A percentile compares a stretch with the other conserved stretches of the same genome.
Evolutionary conservation across 30 jellyfish, hydroid and myxozoan species (phyloP).

Genomic region (Euphysa ruthae): DNA sequence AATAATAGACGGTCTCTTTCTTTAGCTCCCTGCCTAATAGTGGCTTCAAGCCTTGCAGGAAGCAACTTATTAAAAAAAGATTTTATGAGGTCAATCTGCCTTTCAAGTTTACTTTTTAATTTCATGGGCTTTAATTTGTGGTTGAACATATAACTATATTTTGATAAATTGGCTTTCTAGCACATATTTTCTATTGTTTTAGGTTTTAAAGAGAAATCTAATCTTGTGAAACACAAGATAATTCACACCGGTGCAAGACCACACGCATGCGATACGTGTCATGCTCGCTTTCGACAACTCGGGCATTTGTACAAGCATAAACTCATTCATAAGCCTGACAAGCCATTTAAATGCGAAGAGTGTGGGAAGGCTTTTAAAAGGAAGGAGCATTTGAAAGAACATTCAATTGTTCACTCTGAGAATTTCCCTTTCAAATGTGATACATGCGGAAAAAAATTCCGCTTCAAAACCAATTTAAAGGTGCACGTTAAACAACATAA

Average conservation of each 20-base stretch:
- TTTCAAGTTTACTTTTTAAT: too few species aligned
- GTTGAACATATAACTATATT: too few species aligned
- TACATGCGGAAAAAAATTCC: slow-evolving; percentile 24
- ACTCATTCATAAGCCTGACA: slow-evolving; percentile 27
- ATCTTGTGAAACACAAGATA: slow-evolving; percentile 13
- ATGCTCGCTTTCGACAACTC: slow-evolving; percentile 43
- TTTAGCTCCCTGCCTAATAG: too few species aligned
- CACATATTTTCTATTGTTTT: neutral
- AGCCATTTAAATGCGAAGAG: slow-evolving; percentile 21
- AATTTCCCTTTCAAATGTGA: slow-evolving; percentile 27
- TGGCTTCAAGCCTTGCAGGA: too few species aligned
- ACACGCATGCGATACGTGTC: slow-evolving; percentile 25
- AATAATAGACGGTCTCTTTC: too few species aligned
- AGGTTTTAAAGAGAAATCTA: slow-evolving; percentile 33
- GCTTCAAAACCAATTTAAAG: slow-evolving; percentile 25
- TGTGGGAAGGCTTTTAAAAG: slow-evolving; percentile 28
- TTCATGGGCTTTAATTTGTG: too few species aligned
- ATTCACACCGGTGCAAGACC: slow-evolving; percentile 38
- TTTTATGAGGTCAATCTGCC: too few species aligned
- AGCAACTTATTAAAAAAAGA: too few species aligned
- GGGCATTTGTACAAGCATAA: slow-evolving; percentile 29
- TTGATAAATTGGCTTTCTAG: neutral
- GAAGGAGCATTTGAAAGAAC: slow-evolving; percentile 28
- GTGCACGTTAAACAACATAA: slow-evolving; percentile 28
- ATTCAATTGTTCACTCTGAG: slow-evolving; percentile 19